Percentiles rank a stretch among this genome's conserved stretches.
Conservation (phyloP, 2,113 vertebrate genomes). For the Vimba vimba region DNA sequence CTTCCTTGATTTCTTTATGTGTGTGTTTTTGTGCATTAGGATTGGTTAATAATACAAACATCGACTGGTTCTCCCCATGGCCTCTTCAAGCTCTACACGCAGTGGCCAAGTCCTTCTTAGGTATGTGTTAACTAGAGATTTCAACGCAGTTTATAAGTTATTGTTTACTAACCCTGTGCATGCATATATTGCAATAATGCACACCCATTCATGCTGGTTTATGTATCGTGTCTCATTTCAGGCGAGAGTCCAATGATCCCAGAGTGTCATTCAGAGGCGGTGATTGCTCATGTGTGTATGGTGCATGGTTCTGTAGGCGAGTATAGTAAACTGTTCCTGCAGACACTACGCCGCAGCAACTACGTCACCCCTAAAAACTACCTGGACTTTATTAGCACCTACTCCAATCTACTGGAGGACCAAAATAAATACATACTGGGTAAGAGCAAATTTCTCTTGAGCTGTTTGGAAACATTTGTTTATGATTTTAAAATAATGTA, state of each 20-base stretch:
- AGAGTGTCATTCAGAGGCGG: constrained; percentile 58
- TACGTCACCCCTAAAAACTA: constrained; percentile 95
- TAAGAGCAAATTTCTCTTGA: constrained; percentile 62
- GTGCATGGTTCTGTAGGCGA: constrained; percentile 85
- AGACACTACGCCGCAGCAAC: constrained; percentile 89
- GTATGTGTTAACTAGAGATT: constrained; percentile 69
- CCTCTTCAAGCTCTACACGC: constrained; percentile 88
- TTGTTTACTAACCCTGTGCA: background rate
- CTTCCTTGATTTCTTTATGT: constrained; percentile 8
- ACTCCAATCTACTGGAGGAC: constrained; percentile 84
- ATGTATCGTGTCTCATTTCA: constrained; percentile 58
- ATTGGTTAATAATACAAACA: constrained; percentile 95
- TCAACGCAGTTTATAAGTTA: background rate
- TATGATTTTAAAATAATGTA: background rate
- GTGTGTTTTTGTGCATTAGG: constrained; percentile 73
- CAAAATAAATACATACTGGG: constrained; percentile 88
- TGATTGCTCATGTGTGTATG: constrained; percentile 86
- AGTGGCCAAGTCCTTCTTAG: constrained; percentile 89
- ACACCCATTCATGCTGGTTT: background rate
- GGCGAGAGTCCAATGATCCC: constrained; percentile 83
- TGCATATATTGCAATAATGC: background rate
- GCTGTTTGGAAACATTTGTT: background rate
- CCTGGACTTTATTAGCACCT: constrained; percentile 91
- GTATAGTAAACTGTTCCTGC: constrained; percentile 87
- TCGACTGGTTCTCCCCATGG: constrained; percentile 98